These are phyloP conservation scores for Ochotona curzoniae DNA, from an alignment of 2,113 vertebrate species.

Conservation along the genomic window DNA sequence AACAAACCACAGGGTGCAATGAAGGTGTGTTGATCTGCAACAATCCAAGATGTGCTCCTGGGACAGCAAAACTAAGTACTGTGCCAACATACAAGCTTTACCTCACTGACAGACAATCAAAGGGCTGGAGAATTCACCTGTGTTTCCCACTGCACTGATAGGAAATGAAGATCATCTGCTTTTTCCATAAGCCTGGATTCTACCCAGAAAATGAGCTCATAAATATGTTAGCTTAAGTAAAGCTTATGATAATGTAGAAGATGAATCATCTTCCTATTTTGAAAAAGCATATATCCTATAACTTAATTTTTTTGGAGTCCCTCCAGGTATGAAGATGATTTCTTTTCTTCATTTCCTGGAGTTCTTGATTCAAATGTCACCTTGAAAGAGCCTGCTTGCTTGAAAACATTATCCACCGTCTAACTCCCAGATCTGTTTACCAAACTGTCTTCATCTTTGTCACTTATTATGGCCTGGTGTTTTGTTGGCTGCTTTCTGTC, in stretches of 20 bases:
- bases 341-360: conserved; percentile 21
- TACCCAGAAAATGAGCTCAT: conserved; percentile 59
- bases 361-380: conserved; percentile 37
- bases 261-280: conserved; percentile 66
- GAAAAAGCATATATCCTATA: conserved; percentile 42
- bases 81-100: not conserved
- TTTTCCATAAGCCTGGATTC: conserved; percentile 41
- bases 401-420: not conserved
- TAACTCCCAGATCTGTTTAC: not conserved
- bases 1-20: not conserved
- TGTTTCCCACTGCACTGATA: not conserved
- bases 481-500: not conserved
- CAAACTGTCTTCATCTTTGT: not conserved
- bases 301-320: not conserved
- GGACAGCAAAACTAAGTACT: not conserved
- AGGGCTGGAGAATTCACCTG: not conserved
- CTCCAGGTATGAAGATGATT: not conserved
- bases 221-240: conserved; percentile 66
- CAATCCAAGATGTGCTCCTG: conserved; percentile 34
- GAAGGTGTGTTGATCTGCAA: conserved; percentile 31
- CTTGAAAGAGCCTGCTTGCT: not conserved
- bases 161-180: conserved; percentile 25
- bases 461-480: not conserved
- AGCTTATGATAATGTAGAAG: conserved; percentile 50
- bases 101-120: not conserved